Base-by-base conservation (phyloP, 2,113 vertebrate genomes). In the Trinectes maculatus region DNA sequence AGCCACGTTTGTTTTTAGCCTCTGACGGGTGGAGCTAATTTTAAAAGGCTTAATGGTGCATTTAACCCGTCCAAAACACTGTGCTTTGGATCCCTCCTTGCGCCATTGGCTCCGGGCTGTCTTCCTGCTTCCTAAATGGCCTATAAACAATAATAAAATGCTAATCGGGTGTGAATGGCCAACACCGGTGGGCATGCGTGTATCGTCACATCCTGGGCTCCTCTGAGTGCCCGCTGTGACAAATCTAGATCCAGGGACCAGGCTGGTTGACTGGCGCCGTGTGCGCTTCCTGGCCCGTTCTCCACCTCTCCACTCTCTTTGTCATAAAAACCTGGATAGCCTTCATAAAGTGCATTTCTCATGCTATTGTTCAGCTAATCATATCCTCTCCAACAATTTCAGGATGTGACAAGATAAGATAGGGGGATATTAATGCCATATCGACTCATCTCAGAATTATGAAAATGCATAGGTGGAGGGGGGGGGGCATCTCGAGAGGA, bases 401-500 rank as follows among this genome's bases (percentile, higher is more conserved):
- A 90, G 84, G 89, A 90, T 92, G 86, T 89, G 89, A 90, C 91
- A 92, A 89, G 91, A 93, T 89, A 91, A 92, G 92, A 93, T 89
- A 91, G 71, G 43, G 82, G 48, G n/a, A 89, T 89, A 91, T 92
- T 92, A 91, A 91, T 83, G 82, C 74, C 73, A 57, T 92, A 92
- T 93, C 91, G 51, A 70, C 72, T 87, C 85, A 92, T 92, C 91
- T 91, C 71, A 44, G 80, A 92, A 91, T 91, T 87, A 94, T 91
- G 87, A 90, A 86, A 88, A 90, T 57, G 79, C 70, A 47, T 31
- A 49, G 69, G 62, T 63, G 73, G 51, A 42, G 28, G 54, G 58
- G 54, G 58, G 76, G 33, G 83, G 84, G 77, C 80, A 88, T 83
- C 85, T 61, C 43, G 67, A 74, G 62, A 88, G 83, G 87, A 89